Evolutionary conservation across 2,888 invertebrate species (phyloP).

Genomic region (Agonopterix alstromeriana): DNA sequence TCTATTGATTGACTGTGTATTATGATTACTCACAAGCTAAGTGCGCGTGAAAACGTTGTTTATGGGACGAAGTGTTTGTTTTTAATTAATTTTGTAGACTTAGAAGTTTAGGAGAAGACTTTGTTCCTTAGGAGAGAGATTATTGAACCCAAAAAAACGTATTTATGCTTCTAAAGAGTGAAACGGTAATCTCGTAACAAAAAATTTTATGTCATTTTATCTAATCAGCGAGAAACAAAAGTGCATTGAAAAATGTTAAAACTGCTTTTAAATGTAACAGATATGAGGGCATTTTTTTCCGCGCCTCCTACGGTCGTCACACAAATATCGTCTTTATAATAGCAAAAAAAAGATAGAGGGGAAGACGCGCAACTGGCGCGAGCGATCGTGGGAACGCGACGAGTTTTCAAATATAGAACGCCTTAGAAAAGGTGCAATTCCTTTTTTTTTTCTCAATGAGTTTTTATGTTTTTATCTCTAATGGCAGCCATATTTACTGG

Average conservation of each 20-base stretch:
- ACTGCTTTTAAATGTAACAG: background rate
- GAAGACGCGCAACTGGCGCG: slow-evolving; percentile 72
- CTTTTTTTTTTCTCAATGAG: slow-evolving; percentile 36
- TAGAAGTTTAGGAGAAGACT: background rate
- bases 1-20: slow-evolving; percentile 54
- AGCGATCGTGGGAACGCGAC: slow-evolving; percentile 74
- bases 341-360: slow-evolving; percentile 52
- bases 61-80: slow-evolving; percentile 34
- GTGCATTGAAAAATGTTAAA: too few relatives aligned
- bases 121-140: background rate
- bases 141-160: too few relatives aligned
- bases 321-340: slow-evolving; percentile 52
- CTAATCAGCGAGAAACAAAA: too few relatives aligned
- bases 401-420: slow-evolving; percentile 70
- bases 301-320: slow-evolving; percentile 41
- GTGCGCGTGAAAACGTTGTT: slow-evolving; percentile 49
- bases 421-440: slow-evolving; percentile 75
- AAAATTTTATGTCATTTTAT: too few relatives aligned
- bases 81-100: slow-evolving; percentile 18
- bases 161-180: too few relatives aligned
- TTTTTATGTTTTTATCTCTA: slow-evolving; percentile 52
- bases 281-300: slow-evolving; percentile 16
- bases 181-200: too few relatives aligned
- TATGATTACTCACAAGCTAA: slow-evolving; percentile 47
- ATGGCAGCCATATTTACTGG: slow-evolving; percentile 45